phyloP scores from a whole-genome alignment of 2,888 invertebrate genomes.

The Chrysodeixis includens region DNA sequence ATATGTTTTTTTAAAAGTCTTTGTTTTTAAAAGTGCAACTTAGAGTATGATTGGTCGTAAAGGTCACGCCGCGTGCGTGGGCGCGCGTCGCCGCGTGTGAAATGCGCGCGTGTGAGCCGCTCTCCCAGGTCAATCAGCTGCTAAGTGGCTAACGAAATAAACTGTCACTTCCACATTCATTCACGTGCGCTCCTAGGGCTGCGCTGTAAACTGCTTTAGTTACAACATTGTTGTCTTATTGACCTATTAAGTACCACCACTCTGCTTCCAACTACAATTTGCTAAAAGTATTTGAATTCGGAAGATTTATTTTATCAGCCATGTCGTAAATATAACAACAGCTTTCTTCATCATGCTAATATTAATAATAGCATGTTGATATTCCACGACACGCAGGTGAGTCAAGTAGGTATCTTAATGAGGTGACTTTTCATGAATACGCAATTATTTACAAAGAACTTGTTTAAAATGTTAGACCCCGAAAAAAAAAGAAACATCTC shows the following conservation, averaged over 20 bases:
- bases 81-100: slow-evolving; percentile 36
- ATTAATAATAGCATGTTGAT: background rate
- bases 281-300: background rate
- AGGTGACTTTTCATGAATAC: background rate
- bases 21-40: background rate
- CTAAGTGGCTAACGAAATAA: slow-evolving; percentile 75
- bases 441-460: slow-evolving; percentile 7
- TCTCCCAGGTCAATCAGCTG: slow-evolving; percentile 69
- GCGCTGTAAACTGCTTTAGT: slow-evolving; percentile 30
- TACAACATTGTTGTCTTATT: background rate
- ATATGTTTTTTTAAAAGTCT: too few species aligned
- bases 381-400: background rate
- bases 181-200: slow-evolving; percentile 55
- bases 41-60: slow-evolving; percentile 9
- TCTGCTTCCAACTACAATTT: background rate
- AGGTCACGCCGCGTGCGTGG: slow-evolving; percentile 15
- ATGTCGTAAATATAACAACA: background rate
- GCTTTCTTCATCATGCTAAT: background rate
- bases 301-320: background rate
- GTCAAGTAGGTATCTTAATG: too few species aligned
- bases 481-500: slow-evolving; percentile 6
- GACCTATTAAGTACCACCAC: slow-evolving; percentile 11
- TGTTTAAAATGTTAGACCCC: slow-evolving; percentile 1
- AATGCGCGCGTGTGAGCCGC: slow-evolving; percentile 54
- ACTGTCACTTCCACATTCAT: slow-evolving; percentile 72